These are phyloP conservation scores for Caenorhabditis inopinata DNA, from an alignment of 1,140 invertebrate genomes.

Conservation along the genomic window DNA sequence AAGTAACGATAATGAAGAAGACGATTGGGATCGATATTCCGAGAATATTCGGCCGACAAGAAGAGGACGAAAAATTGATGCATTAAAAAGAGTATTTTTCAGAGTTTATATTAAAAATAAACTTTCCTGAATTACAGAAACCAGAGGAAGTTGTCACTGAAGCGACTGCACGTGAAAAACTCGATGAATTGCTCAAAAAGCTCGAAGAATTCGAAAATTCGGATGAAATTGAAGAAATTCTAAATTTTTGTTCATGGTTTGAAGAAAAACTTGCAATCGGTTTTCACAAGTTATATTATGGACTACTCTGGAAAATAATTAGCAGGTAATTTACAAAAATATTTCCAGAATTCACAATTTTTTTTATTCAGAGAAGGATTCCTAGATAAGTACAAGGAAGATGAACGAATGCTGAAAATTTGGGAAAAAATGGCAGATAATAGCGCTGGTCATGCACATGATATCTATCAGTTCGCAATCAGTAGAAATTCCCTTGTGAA, in stretches of 20 bases:
- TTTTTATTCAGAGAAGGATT: not conserved
- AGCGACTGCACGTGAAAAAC: not conserved
- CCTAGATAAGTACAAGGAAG: constrained; percentile 31
- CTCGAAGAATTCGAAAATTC: not conserved
- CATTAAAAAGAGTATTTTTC: not conserved
- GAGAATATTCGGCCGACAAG: not conserved
- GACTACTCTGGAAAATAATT: constrained; percentile 7
- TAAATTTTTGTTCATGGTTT: constrained; percentile 12
- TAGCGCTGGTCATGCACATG: constrained; percentile 29
- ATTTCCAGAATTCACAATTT: not conserved
- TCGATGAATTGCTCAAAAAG: not conserved
- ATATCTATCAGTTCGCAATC: constrained; percentile 40
- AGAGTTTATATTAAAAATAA: not conserved
- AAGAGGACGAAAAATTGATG: constrained; percentile 9
- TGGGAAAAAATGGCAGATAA: constrained; percentile 44
- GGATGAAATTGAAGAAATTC: not conserved
- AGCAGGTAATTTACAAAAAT: not conserved
- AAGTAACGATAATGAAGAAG: not conserved
- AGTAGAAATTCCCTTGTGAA: not conserved
- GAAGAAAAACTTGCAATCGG: constrained; percentile 3
- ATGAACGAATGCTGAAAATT: constrained; percentile 43
- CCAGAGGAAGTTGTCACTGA: not conserved
- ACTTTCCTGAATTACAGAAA: not conserved
- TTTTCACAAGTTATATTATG: constrained; percentile 2
- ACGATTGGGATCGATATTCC: constrained; percentile 15